Conservation (phyloP, 1,140 invertebrate genomes). For the Colletes gigas region DNA sequence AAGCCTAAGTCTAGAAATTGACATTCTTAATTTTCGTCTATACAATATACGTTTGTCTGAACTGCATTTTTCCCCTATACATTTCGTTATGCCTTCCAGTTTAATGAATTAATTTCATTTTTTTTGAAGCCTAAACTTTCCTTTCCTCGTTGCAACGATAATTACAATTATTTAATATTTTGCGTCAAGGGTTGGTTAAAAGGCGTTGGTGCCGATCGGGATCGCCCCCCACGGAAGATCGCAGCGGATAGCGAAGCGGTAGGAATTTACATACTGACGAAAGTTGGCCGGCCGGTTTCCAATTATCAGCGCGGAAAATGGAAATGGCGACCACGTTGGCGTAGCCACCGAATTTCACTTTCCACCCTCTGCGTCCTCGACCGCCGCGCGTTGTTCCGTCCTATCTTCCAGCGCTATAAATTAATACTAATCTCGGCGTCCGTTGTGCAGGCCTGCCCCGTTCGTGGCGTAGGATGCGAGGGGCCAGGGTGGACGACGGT, state of each 20-base stretch:
- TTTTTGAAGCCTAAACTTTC: too few species aligned
- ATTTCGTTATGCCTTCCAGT: too few species aligned
- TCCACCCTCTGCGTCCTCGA: slow-evolving; percentile 50
- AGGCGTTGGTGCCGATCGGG: not conserved
- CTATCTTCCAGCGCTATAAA: slow-evolving; percentile 68
- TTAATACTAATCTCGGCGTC: slow-evolving; percentile 69
- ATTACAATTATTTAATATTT: too few species aligned
- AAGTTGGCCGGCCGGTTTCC: slow-evolving; percentile 56
- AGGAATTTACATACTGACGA: slow-evolving; percentile 52
- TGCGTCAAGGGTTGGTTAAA: not conserved
- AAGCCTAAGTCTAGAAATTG: too few species aligned
- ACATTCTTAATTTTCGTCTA: too few species aligned
- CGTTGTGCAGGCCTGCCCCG: slow-evolving; percentile 58
- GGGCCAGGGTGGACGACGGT: slow-evolving; percentile 32
- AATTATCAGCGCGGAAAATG: slow-evolving; percentile 65
- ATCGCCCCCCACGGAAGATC: slow-evolving; percentile 8
- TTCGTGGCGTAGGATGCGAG: slow-evolving; percentile 20
- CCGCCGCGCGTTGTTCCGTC: slow-evolving; percentile 46
- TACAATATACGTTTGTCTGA: too few species aligned
- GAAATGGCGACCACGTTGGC: slow-evolving; percentile 58
- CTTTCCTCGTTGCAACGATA: too few species aligned
- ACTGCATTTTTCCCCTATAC: too few species aligned
- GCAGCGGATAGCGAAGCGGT: not conserved
- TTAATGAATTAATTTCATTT: too few species aligned
- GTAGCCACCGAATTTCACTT: slow-evolving; percentile 64